Evolutionary conservation across 2,888 invertebrate species (phyloP).

Genomic region (Trypoxylon attenuatum): DNA sequence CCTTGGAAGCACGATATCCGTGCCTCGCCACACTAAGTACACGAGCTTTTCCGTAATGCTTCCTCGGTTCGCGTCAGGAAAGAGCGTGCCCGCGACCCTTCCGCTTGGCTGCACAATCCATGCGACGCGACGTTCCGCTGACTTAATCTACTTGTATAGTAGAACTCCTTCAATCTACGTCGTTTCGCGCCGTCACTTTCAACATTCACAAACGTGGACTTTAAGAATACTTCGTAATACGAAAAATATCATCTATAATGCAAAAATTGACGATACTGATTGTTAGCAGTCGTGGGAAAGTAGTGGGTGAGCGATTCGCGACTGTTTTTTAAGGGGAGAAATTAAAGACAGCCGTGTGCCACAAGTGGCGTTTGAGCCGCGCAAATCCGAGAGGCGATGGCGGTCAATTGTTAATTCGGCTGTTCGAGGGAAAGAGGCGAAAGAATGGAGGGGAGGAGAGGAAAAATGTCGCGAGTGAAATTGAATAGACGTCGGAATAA

Average conservation of each 20-base stretch:
- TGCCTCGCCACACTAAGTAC: constrained; percentile 16
- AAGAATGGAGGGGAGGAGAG: too few relatives aligned
- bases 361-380: background rate
- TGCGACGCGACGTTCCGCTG: background rate
- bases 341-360: background rate
- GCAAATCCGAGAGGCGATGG: background rate
- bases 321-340: too few relatives aligned
- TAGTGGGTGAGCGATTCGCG: too few relatives aligned
- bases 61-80: constrained; percentile 11
- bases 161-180: too few relatives aligned
- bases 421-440: too few relatives aligned
- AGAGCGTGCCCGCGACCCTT: constrained; percentile 26
- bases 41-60: constrained; percentile 40
- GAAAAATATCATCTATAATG: too few relatives aligned
- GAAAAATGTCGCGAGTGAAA: constrained; percentile 21
- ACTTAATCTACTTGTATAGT: background rate
- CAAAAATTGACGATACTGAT: too few relatives aligned
- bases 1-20: constrained; percentile 25
- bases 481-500: constrained; percentile 15
- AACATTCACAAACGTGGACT: too few relatives aligned
- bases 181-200: too few relatives aligned
- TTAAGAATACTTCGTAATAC: too few relatives aligned
- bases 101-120: constrained; percentile 11
- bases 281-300: too few relatives aligned
- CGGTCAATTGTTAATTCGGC: constrained; percentile 25